Base-by-base conservation (phyloP, 2,888 invertebrate genomes). In the Plebejus melissa region DNA sequence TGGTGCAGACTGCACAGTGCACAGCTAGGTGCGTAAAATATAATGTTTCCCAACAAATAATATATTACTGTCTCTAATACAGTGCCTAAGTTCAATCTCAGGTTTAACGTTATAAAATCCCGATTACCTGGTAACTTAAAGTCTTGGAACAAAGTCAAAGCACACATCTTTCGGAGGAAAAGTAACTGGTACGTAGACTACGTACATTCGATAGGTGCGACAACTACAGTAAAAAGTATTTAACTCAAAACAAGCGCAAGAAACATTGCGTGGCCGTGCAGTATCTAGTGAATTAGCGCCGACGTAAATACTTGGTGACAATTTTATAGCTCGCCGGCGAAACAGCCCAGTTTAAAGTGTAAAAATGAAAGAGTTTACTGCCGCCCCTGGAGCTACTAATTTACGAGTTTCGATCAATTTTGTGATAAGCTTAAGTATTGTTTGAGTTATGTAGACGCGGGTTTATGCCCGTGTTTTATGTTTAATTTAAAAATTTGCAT, bases 231-330 rank as follows among this genome's bases (percentile, higher is more conserved):
- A 54, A 54, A 50, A 54, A 28, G 60, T 60, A 60, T 28, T 28
- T 60, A 58, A 16, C 4, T 0, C 65, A 69, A 78, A 77, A 76
- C 72, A 74, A 77, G 46, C 69, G 75, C 60, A 46, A 71, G 58
- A 71, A 72, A 69, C 22, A 74, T 78, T 72, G 78, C 76, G 77
- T 22, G 22, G 22, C 22, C 22, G 22, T 78, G 79, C 76, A 46
- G 57, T 76, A 69, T 69, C 76, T 76, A 32, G 74, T 77, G 78
- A 77, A 77, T 77, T 76, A 76, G 75, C 75, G 75, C 74, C 75
- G 72, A 77, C 76, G 78, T 77, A 78, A 79, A 79, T 77, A 77
- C 79, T 77, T 76, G 78, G 79, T 80, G 80, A 80, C 78, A 80
- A 78, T 80, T 80, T 80, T 78, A 80, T 78, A 75, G 76, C 72